phyloP scores from a whole-genome alignment of 2,797 vertebrate species.

The Takifugu rubripes region DNA sequence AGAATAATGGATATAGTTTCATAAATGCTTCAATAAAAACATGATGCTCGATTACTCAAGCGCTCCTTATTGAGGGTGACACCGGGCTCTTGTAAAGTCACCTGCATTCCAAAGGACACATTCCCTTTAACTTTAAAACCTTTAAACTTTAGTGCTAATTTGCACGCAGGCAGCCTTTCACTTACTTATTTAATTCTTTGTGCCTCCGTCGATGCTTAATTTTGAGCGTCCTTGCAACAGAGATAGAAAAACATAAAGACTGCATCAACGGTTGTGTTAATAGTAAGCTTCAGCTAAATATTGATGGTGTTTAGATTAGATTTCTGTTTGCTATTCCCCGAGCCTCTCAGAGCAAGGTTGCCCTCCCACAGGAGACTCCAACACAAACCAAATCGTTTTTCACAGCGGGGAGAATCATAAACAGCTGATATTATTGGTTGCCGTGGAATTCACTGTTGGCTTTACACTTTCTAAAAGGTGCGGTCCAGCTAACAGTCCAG shows the following conservation, averaged over 20 bases:
- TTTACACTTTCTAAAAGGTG: constrained; percentile 33
- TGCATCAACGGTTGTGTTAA: neutral
- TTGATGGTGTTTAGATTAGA: neutral
- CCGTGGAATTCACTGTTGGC: constrained; percentile 33
- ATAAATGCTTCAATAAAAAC: constrained; percentile 56
- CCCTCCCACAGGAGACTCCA: constrained; percentile 1
- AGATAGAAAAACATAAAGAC: neutral
- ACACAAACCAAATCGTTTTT: constrained; percentile 14
- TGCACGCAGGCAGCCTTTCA: constrained; percentile 5
- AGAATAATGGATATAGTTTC: constrained; percentile 63
- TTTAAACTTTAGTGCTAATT: constrained; percentile 8
- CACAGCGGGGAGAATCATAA: constrained; percentile 17
- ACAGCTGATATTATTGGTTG: constrained; percentile 40
- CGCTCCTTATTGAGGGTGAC: constrained; percentile 42
- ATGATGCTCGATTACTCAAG: constrained; percentile 59
- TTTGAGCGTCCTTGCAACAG: constrained; percentile 10
- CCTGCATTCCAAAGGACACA: constrained; percentile 21
- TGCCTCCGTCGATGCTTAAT: constrained; percentile 30
- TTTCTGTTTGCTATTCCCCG: constrained; percentile 2
- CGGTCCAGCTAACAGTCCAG: constrained; percentile 40
- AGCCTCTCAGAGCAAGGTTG: constrained; percentile 1
- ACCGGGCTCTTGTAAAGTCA: constrained; percentile 24
- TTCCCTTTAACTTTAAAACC: neutral
- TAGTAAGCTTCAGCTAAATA: neutral
- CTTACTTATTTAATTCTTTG: constrained; percentile 43